phyloP scores from a whole-genome alignment of 2,888 invertebrate species.

The Pemphredon lugubris region DNA sequence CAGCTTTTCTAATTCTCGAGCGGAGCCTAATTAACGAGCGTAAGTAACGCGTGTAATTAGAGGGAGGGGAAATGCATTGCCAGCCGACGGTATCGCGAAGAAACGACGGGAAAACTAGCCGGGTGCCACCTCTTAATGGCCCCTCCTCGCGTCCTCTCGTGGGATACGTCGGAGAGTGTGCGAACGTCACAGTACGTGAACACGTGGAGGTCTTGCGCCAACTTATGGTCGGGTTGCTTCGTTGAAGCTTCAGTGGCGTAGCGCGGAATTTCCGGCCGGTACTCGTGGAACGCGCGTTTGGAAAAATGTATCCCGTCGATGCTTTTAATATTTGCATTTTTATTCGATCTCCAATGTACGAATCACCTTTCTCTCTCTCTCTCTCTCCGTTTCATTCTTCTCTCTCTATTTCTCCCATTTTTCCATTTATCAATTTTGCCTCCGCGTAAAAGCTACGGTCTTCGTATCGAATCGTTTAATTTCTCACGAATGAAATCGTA shows the following conservation, averaged over 20 bases:
- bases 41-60: conserved; percentile 72
- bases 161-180: conserved; percentile 69
- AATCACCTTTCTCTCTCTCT: too few species aligned
- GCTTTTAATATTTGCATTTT: conserved; percentile 10
- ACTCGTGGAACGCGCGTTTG: background rate
- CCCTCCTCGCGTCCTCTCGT: conserved; percentile 58
- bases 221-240: background rate
- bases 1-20: conserved; percentile 54
- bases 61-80: conserved; percentile 58
- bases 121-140: conserved; percentile 58
- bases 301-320: conserved; percentile 3
- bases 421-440: too few species aligned
- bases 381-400: background rate
- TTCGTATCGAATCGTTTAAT: too few species aligned
- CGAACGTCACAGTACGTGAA: conserved; percentile 74
- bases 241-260: too few species aligned
- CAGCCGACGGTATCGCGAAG: conserved; percentile 58
- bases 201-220: conserved; percentile 40
- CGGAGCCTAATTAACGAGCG: conserved; percentile 65
- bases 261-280: conserved; percentile 11
- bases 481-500: too few species aligned
- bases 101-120: conserved; percentile 63
- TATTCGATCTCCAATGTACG: conserved; percentile 6
- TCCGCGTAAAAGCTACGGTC: too few species aligned
- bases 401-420: too few species aligned